Evolutionary conservation across 2,797 vertebrate genomes (phyloP).

Genomic region (Onychomys leucogaster): DNA sequence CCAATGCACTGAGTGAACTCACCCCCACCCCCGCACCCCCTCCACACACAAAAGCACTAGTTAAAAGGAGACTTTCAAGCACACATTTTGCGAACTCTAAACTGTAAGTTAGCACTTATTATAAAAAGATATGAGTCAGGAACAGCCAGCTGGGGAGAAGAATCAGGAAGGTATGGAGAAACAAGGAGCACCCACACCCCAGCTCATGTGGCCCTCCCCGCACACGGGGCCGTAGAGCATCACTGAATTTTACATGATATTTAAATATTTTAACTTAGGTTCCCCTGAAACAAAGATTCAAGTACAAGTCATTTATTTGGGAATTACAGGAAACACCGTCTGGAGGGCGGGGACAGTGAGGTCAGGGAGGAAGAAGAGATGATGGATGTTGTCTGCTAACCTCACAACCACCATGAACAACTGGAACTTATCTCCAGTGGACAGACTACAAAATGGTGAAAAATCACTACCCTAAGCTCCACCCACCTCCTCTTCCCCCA

Average conservation of each 20-base stretch:
- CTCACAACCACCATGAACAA: background rate
- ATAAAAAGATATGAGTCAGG: background rate
- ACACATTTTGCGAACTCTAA: background rate
- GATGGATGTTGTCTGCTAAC: background rate
- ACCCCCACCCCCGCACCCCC: no score
- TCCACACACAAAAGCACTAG: background rate
- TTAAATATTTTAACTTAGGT: background rate
- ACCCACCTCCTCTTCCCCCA: background rate
- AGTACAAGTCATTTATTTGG: background rate
- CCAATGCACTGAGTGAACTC: background rate
- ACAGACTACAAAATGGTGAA: background rate
- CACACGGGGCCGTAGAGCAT: background rate
- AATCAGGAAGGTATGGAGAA: background rate
- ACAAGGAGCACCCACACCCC: background rate
- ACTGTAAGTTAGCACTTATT: background rate
- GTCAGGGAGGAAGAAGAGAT: background rate
- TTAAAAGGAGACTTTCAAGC: background rate
- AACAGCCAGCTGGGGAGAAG: background rate
- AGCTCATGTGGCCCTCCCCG: background rate
- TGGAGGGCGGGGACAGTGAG: background rate
- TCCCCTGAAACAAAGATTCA: conserved; percentile 12
- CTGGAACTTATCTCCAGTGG: background rate
- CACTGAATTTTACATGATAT: background rate
- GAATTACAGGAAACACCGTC: background rate
- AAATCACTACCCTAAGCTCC: background rate